Evolutionary conservation across 1,140 invertebrate species (phyloP).

Genomic region (Potamilus streckersoni): DNA sequence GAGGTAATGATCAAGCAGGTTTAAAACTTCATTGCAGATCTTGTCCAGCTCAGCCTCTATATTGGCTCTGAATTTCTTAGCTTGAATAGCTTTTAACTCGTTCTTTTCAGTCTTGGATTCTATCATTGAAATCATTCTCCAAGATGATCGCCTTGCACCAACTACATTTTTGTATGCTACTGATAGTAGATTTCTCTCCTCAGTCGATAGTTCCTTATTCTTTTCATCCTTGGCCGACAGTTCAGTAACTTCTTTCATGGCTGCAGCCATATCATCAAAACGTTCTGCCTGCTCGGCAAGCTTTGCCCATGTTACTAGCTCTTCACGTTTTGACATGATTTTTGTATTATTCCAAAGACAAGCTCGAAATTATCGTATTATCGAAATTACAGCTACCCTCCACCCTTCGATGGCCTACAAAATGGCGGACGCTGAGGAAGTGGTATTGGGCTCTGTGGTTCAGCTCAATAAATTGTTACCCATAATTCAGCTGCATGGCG

Average conservation of each 20-base stretch:
- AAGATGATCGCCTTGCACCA: constrained; percentile 94
- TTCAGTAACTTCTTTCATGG: constrained; percentile 51
- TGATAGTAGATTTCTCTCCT: constrained; percentile 95
- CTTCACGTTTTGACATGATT: constrained; percentile 22
- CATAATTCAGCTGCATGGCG: too few species aligned
- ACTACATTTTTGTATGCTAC: constrained; percentile 99
- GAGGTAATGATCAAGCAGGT: constrained; percentile 95
- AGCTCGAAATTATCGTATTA: too few species aligned
- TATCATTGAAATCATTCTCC: constrained; percentile 98
- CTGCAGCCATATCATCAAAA: constrained; percentile 59
- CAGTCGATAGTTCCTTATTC: constrained; percentile 49
- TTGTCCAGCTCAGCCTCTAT: constrained; percentile 98
- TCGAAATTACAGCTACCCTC: too few species aligned
- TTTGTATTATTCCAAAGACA: background rate
- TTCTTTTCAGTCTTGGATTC: constrained; percentile 89
- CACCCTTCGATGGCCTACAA: too few species aligned
- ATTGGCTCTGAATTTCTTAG: constrained; percentile 86
- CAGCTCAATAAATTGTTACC: too few species aligned
- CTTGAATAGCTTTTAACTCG: constrained; percentile 77
- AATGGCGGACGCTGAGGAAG: too few species aligned
- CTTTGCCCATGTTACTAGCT: constrained; percentile 44
- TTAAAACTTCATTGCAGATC: constrained; percentile 98
- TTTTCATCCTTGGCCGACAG: constrained; percentile 21
- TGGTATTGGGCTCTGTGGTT: too few species aligned
- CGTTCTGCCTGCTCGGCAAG: constrained; percentile 57